Base-by-base conservation (phyloP, 2,113 vertebrate species). In the Ondatra zibethicus region DNA sequence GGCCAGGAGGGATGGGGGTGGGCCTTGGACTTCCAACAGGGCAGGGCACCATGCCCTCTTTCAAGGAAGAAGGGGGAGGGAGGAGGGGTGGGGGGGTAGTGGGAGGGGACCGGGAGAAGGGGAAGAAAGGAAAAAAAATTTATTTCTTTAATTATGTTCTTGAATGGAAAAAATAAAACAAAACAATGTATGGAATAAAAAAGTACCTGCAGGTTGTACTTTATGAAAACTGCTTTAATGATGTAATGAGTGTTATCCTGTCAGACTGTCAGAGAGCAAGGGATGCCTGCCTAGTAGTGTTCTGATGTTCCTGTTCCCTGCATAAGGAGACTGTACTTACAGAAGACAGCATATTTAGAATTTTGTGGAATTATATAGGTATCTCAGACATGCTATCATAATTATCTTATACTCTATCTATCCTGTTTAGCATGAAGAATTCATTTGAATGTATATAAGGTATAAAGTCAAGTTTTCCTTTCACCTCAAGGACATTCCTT, bases 401-500 rank as follows among this genome's bases (percentile, higher is more conserved):
- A 75, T 88, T 19, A 27, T 91, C 88, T 89, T 86, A 36, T 73
- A 80, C 7, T 89, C 42, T 63, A 8, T 89, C 42, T 63, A 8
- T 75, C 81, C 27, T 95, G 42, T 90, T 94, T 58, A 75, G 66
- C 33, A 42, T 91, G 76, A 96, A 84, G n/a, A 84, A 50, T 93
- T 95, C 16, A 76, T 86, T 52, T 70, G 23, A 68, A 92, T 93
- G 42, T 81, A 63, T 78, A 42, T 61, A 90, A 66, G 72, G 50
- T 90, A 0, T 58, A 92, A 85, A 92, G 42, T 97, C 70, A 86
- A 50, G 70, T 92, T 92, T 96, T 87, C 58, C 39, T 89, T 93
- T 96, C 78, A 80, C 55, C 86, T 88, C 75, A 88, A 80, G 55
- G 45, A 68, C n/a, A 81, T 10, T 25, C 55, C 42, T 93, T 21